Conservation (phyloP, 2,888 invertebrate species). For the Taenaris catops region DNA sequence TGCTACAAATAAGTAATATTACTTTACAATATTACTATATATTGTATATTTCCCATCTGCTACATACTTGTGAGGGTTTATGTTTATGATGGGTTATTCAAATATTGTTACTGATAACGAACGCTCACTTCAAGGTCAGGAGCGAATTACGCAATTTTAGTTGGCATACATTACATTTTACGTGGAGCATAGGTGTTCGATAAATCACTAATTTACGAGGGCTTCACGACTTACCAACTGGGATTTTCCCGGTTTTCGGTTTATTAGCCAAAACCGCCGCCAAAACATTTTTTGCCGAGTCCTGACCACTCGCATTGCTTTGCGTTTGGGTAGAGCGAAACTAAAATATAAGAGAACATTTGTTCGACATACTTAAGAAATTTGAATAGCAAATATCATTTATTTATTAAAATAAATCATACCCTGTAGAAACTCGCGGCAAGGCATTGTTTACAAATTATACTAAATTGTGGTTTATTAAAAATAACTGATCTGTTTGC, state of each 20-base stretch:
- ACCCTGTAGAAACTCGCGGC: slow-evolving; percentile 57
- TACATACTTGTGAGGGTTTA: no score
- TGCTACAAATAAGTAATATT: no score
- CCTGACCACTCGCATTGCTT: slow-evolving; percentile 38
- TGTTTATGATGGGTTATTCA: no score
- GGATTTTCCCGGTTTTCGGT: slow-evolving; percentile 71
- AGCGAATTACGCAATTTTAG: slow-evolving; percentile 37
- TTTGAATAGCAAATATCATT: background rate
- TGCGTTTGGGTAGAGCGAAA: slow-evolving; percentile 48
- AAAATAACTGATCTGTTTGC: slow-evolving; percentile 37
- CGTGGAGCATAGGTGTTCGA: background rate
- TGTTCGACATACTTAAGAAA: background rate
- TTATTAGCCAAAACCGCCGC: slow-evolving; percentile 72
- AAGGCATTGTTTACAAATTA: slow-evolving; percentile 53
- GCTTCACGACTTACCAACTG: slow-evolving; percentile 56
- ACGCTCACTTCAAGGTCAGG: slow-evolving; percentile 41
- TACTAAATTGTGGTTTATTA: slow-evolving; percentile 50
- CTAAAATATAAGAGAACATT: slow-evolving; percentile 36
- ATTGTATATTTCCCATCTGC: no score
- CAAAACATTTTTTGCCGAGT: slow-evolving; percentile 70
- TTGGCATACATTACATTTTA: slow-evolving; percentile 8
- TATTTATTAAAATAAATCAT: slow-evolving; percentile 25
- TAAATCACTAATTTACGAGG: background rate
- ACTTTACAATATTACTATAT: no score
- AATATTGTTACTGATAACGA: no score